Base-by-base conservation (phyloP, 2,888 invertebrate genomes). In the Drosophila dives region DNA sequence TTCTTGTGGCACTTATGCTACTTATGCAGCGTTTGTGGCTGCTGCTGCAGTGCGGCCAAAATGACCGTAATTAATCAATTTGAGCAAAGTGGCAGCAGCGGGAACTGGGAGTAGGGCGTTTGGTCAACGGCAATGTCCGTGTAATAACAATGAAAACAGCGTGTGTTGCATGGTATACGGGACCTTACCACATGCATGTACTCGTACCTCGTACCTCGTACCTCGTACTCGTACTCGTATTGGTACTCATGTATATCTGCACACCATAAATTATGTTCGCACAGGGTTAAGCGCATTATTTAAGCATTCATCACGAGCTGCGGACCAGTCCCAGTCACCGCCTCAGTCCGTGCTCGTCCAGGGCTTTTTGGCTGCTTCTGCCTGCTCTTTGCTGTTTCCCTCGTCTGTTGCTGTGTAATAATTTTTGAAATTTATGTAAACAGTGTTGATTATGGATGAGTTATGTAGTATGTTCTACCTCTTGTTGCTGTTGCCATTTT, bases 241-340 rank as follows among this genome's bases (percentile, higher is more conserved):
- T 72, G 65, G 54, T 67, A 81, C 87, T 80, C 81, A 80, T 86
- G 84, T 82, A 84, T 86, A 81, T 81, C 86, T 87, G 85, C 91
- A 91, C 90, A 90, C 89, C 89, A 91, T 91, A 91, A 91, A 91
- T 91, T 90, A 91, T 91, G 90, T 91, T 91, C 91, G 91, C 91
- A 85, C 91, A 89, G 91, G 83, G 89, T 89, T 91, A 86, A 91
- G 90, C 90, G 88, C 91, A 89, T 90, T 91, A 84, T 88, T 89
- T 86, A 86, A 81, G 86, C 85, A 90, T 90, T 90, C 88, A 89
- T 88, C 89, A 86, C 85, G 81, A 80, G 81, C 77, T 81, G 73
- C 73, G 69, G 62, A 61, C 60, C 65, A 56, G 60, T 66, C 56
- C 53, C 63, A 45, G 49, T 23, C 50, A 42, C 45, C 40, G 40